Base-by-base conservation (phyloP, 2,888 invertebrate genomes). In the Clusia tigrina region DNA sequence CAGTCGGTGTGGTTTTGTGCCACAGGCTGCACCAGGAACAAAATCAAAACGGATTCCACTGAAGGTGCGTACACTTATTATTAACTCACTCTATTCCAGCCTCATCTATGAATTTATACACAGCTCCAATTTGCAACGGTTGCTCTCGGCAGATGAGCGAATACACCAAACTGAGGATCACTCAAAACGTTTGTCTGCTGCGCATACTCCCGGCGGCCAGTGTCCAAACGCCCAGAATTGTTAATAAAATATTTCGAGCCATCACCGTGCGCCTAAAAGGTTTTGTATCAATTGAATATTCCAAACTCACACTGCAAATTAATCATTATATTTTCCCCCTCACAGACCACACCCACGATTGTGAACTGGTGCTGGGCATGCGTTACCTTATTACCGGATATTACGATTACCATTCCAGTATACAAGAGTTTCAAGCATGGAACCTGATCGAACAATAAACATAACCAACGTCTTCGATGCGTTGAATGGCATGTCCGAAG, bases 1-100 rank as follows among this genome's bases (percentile, higher is more conserved):
- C 83, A 83, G 70, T 77, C 83, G n/a, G 74, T 78, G 65, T 83
- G 83, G 83, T 80, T 73, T 63, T 83, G 83, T 60, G 64, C 74
- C 3, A 70, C 68, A n/a, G 77, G 78, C 9, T 83, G 83, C 58
- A 60, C 73, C 52, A 69, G 78, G 17, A 77, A 83, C 69, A 76
- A 69, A 48, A 73, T 81, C 53, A 76, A 77, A 67, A 68, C 69
- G 10, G 69, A 70, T 55, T 70, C 74, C 2, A 73, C 71, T 2
- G 73, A 76, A 56, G 80, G 82, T 80, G 65, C 38, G 18, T n/a
- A 37, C 25, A 32, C 32, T 20, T 2, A 48, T 61, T 60, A n/a
- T n/a, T n/a, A n/a, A n/a, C n/a, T n/a, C n/a, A n/a, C n/a, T n/a
- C n/a, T n/a, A n/a, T n/a, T n/a, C n/a, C n/a, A n/a, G n/a, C n/a